Evolutionary conservation across 92 coral and sea anemone genomes (phyloP).

Genomic region (Phenganax marumi): DNA sequence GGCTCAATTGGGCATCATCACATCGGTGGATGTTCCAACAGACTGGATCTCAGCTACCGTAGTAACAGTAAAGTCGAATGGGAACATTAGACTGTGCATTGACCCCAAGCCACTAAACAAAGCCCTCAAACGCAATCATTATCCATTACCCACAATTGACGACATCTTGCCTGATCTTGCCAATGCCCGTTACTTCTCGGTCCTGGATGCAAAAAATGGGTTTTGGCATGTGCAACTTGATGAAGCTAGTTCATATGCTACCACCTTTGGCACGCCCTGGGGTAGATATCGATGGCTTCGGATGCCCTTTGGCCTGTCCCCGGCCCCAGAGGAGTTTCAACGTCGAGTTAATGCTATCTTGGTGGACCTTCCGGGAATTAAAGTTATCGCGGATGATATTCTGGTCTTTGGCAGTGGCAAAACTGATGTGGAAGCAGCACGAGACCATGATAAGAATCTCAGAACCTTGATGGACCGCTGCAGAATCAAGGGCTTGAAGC

Average conservation of each 20-base stretch:
- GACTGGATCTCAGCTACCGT: slow-evolving; percentile 11
- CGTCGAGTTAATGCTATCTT: no score
- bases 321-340: no score
- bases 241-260: not conserved
- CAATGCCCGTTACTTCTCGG: slow-evolving; percentile 1
- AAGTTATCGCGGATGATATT: no score
- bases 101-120: slow-evolving; percentile 12
- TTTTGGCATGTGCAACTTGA: no score
- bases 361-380: no score
- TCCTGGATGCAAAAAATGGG: not conserved
- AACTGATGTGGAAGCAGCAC: no score
- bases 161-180: slow-evolving; percentile 5
- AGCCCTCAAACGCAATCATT: slow-evolving; percentile 7
- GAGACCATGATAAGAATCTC: no score
- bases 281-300: not conserved
- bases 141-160: slow-evolving; percentile 13
- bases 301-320: not conserved
- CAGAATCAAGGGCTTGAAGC: no score
- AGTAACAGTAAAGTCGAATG: not conserved
- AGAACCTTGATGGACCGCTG: no score
- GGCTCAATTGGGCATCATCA: not conserved
- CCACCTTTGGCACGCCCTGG: not conserved
- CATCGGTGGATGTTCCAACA: not conserved
- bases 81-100: not conserved
- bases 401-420: no score